Evolutionary conservation across 2,888 invertebrate species (phyloP), one percentile per base, ranked within the genome.

Genomic region (Helicoverpa assulta): DNA sequence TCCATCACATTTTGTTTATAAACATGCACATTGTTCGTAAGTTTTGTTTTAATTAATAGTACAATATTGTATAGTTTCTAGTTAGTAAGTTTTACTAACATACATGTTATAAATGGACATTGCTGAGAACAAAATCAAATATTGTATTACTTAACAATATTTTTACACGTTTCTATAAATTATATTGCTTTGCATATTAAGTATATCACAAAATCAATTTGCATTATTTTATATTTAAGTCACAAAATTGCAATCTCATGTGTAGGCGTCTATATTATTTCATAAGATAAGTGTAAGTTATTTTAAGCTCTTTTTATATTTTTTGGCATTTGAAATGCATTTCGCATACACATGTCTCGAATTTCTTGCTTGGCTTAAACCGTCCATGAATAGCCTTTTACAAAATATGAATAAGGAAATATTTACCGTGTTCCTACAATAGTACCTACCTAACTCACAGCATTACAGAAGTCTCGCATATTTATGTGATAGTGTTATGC

Each of bases 321-420:
- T 83, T 47, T 47, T 47, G 16, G 91, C 90, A 92, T 91, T 92
- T 92, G 66, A 76, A 85, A 87, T 89, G 90, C 90, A 91, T 92
- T 92, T 91, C 81, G 67, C 63, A 70, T 70, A 67, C 53, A 61
- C 53, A 61, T 76, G 76, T 79, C 67, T 72, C 67, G 69, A 75
- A 74, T 76, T 78, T 76, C 40, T 68, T 85, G 90, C 90, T 92
- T 91, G 81, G 90, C 89, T 86, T 86, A 57, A 78, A 88, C 93
- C 94, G 93, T 93, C 94, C 93, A 88, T 68, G 52, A 73, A 26
- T 50, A 64, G 72, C 70, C 75, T 73, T 73, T 70, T 55, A 76
- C 7, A 53, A 47, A 73, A 70, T 67, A 53, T 60, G 54, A 51
- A 50, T 61, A 54, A 52, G 40, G 52, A 64, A 56, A 29, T 47